These are phyloP conservation scores for Rhabdornis inornatus DNA, from an alignment of 2,113 vertebrate genomes.

Conservation along the genomic window DNA sequence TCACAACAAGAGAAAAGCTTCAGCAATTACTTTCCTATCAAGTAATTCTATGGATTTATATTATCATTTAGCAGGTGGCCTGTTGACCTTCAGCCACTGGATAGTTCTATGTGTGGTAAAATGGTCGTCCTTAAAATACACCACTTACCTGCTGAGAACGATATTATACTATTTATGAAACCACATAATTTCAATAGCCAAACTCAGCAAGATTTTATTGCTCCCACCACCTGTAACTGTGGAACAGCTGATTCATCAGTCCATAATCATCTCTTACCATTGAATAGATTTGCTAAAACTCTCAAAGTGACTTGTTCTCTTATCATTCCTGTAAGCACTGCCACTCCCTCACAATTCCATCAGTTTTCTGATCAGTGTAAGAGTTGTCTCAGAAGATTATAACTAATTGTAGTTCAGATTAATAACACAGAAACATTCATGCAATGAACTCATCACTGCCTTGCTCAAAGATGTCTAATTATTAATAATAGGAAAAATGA, in stretches of 20 bases:
- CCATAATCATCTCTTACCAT: not conserved
- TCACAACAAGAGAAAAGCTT: constrained; percentile 12
- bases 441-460: constrained; percentile 19
- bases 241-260: constrained; percentile 68
- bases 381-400: constrained; percentile 20
- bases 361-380: constrained; percentile 8
- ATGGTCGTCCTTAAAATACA: constrained; percentile 60
- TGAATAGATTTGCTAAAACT: constrained; percentile 9
- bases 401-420: constrained; percentile 63
- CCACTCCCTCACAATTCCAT: not conserved
- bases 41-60: constrained; percentile 22
- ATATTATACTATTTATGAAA: constrained; percentile 74
- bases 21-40: constrained; percentile 17
- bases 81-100: constrained; percentile 29
- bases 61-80: not conserved
- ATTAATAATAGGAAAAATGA: constrained; percentile 54
- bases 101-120: constrained; percentile 31
- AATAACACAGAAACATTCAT: constrained; percentile 46
- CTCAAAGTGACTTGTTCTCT: constrained; percentile 42
- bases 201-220: constrained; percentile 80
- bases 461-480: constrained; percentile 10
- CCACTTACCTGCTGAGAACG: constrained; percentile 68
- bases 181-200: constrained; percentile 69
- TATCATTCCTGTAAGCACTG: not conserved
- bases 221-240: constrained; percentile 69